A percentile compares a stretch with the other conserved stretches of the same genome.
phyloP scores from a whole-genome alignment of 2,888 invertebrate genomes.

The Caenorhabditis afra region DNA sequence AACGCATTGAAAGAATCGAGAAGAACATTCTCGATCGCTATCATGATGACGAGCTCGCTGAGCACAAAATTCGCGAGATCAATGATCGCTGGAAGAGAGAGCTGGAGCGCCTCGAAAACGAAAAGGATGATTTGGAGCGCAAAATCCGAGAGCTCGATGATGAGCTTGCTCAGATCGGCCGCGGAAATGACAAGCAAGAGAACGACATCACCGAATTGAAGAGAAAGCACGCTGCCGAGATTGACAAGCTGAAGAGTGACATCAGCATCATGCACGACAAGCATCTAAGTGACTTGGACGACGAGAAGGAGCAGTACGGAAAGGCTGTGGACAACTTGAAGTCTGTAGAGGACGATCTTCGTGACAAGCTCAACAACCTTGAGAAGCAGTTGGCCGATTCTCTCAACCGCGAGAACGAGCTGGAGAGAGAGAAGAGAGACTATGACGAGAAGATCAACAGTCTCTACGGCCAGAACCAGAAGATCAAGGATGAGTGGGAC shows the following conservation, averaged over 20 bases:
- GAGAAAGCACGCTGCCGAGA: constrained; percentile 76
- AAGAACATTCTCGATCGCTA: constrained; percentile 64
- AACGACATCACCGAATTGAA: constrained; percentile 75
- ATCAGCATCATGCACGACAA: constrained; percentile 76
- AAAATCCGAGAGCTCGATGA: constrained; percentile 78
- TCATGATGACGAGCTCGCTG: constrained; percentile 75
- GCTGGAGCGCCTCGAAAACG: constrained; percentile 78
- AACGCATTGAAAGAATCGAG: constrained; percentile 57
- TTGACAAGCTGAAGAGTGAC: constrained; percentile 77
- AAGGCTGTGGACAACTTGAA: constrained; percentile 74
- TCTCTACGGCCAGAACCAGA: constrained; percentile 73
- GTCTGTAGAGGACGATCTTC: constrained; percentile 74
- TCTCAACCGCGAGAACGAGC: constrained; percentile 76
- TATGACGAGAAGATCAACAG: constrained; percentile 79
- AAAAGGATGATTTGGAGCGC: constrained; percentile 78
- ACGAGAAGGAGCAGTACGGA: constrained; percentile 76
- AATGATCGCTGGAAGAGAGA: constrained; percentile 79
- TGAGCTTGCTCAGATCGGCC: constrained; percentile 73
- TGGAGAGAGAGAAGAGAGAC: constrained; percentile 77
- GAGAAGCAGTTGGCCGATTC: constrained; percentile 78
- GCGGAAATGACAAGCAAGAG: constrained; percentile 74
- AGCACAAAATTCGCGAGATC: constrained; percentile 72
- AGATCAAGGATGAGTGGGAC: constrained; percentile 77
- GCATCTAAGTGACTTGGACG: constrained; percentile 77
- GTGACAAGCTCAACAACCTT: constrained; percentile 72